phyloP scores from a whole-genome alignment of 2,797 vertebrate species.

The Hirundo rustica region DNA sequence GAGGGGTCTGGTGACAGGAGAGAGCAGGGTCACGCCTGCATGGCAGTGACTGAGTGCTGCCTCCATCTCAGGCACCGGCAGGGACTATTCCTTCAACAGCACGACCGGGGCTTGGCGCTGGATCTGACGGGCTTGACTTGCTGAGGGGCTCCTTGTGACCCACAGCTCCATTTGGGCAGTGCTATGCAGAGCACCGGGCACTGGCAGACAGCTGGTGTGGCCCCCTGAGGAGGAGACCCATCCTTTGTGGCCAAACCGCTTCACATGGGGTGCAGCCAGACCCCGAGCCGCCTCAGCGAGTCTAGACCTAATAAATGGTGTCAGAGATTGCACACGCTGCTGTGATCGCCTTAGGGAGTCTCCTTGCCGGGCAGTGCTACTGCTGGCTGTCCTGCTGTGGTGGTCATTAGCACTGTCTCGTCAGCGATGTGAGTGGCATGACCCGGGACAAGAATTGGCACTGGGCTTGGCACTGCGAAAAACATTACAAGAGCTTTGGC shows the following conservation, averaged over 20 bases:
- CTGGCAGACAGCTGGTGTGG: rapidly evolving
- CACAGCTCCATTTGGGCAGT: rapidly evolving
- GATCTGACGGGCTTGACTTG: slow-evolving; percentile 3
- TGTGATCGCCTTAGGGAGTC: rapidly evolving
- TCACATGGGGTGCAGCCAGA: not conserved
- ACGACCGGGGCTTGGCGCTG: slow-evolving; percentile 33
- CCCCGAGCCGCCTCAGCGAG: not conserved
- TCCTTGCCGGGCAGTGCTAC: rapidly evolving
- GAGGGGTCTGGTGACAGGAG: not conserved
- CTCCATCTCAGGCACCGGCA: slow-evolving; percentile 54
- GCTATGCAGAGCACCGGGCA: rapidly evolving
- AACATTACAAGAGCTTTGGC: rapidly evolving
- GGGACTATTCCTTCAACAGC: slow-evolving; percentile 65
- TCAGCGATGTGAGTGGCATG: not conserved
- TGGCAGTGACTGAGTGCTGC: not conserved
- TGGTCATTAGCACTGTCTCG: not conserved
- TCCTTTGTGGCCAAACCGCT: not conserved
- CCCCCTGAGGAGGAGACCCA: not conserved
- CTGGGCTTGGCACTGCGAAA: rapidly evolving
- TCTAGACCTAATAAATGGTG: not conserved
- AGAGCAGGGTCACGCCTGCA: rapidly evolving
- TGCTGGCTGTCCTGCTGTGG: not conserved
- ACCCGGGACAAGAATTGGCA: not conserved
- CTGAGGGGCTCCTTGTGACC: not conserved
- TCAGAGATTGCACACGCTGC: not conserved